phyloP scores from a whole-genome alignment of 2,888 invertebrate species.

The Archips crataeganus region DNA sequence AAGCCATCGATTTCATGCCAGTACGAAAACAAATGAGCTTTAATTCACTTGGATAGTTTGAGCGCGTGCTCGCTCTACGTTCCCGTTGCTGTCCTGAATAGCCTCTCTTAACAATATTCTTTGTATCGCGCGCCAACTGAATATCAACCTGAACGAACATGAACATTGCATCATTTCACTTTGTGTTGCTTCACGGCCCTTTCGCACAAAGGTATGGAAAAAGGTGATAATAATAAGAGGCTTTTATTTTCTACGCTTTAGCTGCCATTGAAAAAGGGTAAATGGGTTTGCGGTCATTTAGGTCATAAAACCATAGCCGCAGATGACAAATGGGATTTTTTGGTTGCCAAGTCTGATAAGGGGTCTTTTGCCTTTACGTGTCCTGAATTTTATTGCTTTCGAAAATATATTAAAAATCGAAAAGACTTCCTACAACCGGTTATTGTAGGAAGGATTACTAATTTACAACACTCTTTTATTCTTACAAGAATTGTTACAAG shows the following conservation, averaged over 20 bases:
- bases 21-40: slow-evolving; percentile 12
- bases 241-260: slow-evolving; percentile 37
- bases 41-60: slow-evolving; percentile 25
- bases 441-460: slow-evolving; percentile 1
- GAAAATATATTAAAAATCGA: slow-evolving; percentile 33
- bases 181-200: slow-evolving; percentile 30
- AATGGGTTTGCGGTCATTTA: slow-evolving; percentile 42
- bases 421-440: background rate
- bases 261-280: slow-evolving; percentile 32
- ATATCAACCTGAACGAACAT: slow-evolving; percentile 27
- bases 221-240: slow-evolving; percentile 37
- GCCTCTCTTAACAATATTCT: slow-evolving; percentile 20
- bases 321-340: slow-evolving; percentile 43
- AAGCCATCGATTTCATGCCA: background rate
- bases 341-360: slow-evolving; percentile 43
- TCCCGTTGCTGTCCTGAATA: slow-evolving; percentile 13
- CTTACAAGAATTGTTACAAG: background rate
- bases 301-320: slow-evolving; percentile 42
- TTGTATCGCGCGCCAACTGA: slow-evolving; percentile 26
- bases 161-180: slow-evolving; percentile 24
- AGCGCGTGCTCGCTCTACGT: slow-evolving; percentile 2
- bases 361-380: slow-evolving; percentile 39
- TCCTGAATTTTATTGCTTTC: slow-evolving; percentile 30
- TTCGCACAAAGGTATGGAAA: slow-evolving; percentile 23
- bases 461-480: background rate